phyloP scores from a whole-genome alignment of 1,140 invertebrate genomes.

The Heliconius himera region DNA sequence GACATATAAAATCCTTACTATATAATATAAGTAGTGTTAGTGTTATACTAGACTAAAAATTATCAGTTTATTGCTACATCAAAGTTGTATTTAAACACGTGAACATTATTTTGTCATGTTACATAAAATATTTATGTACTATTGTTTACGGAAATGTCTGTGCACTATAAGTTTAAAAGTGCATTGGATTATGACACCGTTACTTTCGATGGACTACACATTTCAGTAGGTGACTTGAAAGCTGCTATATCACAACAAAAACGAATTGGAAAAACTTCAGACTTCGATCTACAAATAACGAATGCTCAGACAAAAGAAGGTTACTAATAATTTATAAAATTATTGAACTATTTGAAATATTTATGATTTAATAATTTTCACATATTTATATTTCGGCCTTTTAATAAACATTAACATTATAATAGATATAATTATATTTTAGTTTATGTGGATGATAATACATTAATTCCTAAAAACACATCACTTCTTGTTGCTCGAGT shows the following conservation, averaged over 20 bases:
- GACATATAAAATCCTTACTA: neutral
- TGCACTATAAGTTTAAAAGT: conserved; percentile 99
- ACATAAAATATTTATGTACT: conserved; percentile 49
- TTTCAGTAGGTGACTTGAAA: conserved; percentile 96
- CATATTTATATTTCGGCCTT: neutral
- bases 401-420: neutral
- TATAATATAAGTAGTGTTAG: neutral
- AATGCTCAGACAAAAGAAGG: conserved; percentile 99
- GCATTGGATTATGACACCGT: conserved; percentile 97
- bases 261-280: conserved; percentile 94
- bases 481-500: conserved; percentile 97
- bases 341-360: neutral
- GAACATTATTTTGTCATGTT: conserved; percentile 63
- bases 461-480: conserved; percentile 97
- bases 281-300: conserved; percentile 97
- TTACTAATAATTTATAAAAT: conserved; percentile 69
- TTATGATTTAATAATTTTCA: conserved; percentile 90
- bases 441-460: conserved; percentile 95
- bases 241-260: conserved; percentile 97
- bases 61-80: conserved; percentile 3
- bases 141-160: conserved; percentile 87
- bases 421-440: conserved; percentile 61
- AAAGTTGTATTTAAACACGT: conserved; percentile 41
- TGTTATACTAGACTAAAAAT: neutral
- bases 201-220: conserved; percentile 97